Base-by-base conservation (phyloP, 2,113 vertebrate genomes). In the Malurus elegans region DNA sequence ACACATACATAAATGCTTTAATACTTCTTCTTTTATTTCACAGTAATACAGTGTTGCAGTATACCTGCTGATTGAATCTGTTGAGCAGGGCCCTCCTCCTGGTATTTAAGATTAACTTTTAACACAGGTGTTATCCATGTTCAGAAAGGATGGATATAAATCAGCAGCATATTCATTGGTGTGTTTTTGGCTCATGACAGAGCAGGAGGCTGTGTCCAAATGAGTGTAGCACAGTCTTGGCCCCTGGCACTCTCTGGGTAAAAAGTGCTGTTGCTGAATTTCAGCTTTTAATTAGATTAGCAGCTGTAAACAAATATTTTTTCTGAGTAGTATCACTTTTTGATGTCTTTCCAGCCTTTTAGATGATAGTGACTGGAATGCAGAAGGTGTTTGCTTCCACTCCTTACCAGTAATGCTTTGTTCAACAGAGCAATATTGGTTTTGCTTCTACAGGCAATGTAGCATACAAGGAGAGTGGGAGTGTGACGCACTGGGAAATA, bases 161-260 rank as follows among this genome's bases (percentile, higher is more conserved):
- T 51, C 0, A 6, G 16, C 11, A 69, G 25, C 2, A 1, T 48
- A 20, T 65, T 61, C 3, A 2, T 4, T 75, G 18, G 8, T 71
- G 20, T 71, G 71, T 3, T 82, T 82, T 79, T 67, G 29, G 17
- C 36, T 86, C 8, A 3, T 48, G 48, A 56, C 12, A 50, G 42
- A n/a, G 26, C 42, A 32, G 36, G 26, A 79, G 53, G 26, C 66
- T 56, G 16, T 67, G 16, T 67, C 44, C 45, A 44, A 56, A 21
- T 15, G 14, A 58, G 12, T 45, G 25, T 18, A 6, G 12, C 0
- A 3, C 44, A 79, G 36, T 48, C 24, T 57, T 76, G 47, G 25
- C 16, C 18, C 6, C 19, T 76, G 23, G 10, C 20, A 3, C 45
- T 48, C 12, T 53, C 16, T 7, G 1, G 25, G 7, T 48, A 40